A percentile compares a stretch with the other conserved stretches of the same genome.
Evolutionary conservation across 2,888 invertebrate species (phyloP).

Genomic region (Parnassius orleans): DNA sequence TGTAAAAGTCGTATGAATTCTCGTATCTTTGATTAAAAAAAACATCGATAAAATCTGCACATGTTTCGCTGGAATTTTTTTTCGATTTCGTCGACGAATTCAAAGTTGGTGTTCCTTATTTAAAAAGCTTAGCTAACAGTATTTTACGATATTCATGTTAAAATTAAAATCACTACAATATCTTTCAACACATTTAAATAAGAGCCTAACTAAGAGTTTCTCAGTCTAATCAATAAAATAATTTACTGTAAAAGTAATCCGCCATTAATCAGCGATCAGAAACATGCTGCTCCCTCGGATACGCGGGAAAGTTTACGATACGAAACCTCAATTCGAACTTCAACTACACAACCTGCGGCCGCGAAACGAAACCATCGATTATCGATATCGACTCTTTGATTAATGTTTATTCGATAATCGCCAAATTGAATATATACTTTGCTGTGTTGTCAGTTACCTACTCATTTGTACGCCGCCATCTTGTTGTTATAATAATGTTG

Average conservation of each 20-base stretch:
- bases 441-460: slow-evolving; percentile 47
- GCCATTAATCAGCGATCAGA: slow-evolving; percentile 22
- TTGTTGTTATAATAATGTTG: neutral
- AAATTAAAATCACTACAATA: neutral
- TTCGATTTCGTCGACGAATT: too few species aligned
- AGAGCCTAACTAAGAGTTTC: neutral
- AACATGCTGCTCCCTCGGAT: slow-evolving; percentile 21
- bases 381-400: slow-evolving; percentile 29
- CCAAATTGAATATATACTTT: slow-evolving; percentile 36
- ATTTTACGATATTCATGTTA: too few species aligned
- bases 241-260: slow-evolving; percentile 19
- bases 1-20: too few species aligned
- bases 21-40: too few species aligned
- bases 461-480: slow-evolving; percentile 41
- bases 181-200: neutral
- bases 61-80: too few species aligned
- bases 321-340: slow-evolving; percentile 10
- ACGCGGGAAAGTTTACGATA: slow-evolving; percentile 18
- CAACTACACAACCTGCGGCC: slow-evolving; percentile 9
- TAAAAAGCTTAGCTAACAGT: too few species aligned
- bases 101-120: too few species aligned
- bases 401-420: slow-evolving; percentile 40
- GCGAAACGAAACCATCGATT: slow-evolving; percentile 15
- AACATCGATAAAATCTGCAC: too few species aligned
- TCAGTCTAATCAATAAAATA: slow-evolving; percentile 18